phyloP scores from a whole-genome alignment of 1,140 invertebrate genomes.

The Sminthurinus signatus region DNA sequence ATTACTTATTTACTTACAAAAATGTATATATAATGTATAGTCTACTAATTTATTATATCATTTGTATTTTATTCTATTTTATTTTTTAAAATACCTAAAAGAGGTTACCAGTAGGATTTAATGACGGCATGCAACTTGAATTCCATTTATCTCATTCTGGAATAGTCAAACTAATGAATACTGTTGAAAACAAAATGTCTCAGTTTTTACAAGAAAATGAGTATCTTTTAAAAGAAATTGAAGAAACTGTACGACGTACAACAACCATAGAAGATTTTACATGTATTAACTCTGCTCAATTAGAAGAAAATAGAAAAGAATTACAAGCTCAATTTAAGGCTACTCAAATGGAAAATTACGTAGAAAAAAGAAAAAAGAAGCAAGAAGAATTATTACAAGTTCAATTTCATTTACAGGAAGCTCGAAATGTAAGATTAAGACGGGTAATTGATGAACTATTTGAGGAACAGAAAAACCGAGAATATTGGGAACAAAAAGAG shows the following conservation, averaged over 20 bases:
- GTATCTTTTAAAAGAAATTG: not conserved
- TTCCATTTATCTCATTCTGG: not conserved
- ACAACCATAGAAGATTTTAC: not conserved
- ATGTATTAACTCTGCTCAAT: not conserved
- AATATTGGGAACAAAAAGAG: not conserved
- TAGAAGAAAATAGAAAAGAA: not conserved
- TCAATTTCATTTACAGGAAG: slow-evolving; percentile 13
- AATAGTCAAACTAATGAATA: not conserved
- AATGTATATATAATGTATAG: too few species aligned
- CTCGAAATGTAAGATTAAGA: not conserved
- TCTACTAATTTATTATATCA: too few species aligned
- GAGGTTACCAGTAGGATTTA: too few species aligned
- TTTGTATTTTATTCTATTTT: too few species aligned
- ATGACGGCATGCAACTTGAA: too few species aligned
- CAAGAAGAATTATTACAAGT: not conserved
- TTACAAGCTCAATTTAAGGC: not conserved
- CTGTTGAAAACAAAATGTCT: not conserved
- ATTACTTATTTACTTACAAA: too few species aligned
- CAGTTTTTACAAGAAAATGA: not conserved
- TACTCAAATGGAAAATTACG: not conserved
- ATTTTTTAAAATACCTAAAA: too few species aligned
- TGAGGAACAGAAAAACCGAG: not conserved
- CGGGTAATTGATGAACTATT: not conserved
- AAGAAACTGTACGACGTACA: slow-evolving; percentile 7
- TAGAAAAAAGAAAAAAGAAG: not conserved